Evolutionary conservation across 2,797 vertebrate species (phyloP), one percentile per base, ranked within the genome.

Genomic region (Tinamus major): DNA sequence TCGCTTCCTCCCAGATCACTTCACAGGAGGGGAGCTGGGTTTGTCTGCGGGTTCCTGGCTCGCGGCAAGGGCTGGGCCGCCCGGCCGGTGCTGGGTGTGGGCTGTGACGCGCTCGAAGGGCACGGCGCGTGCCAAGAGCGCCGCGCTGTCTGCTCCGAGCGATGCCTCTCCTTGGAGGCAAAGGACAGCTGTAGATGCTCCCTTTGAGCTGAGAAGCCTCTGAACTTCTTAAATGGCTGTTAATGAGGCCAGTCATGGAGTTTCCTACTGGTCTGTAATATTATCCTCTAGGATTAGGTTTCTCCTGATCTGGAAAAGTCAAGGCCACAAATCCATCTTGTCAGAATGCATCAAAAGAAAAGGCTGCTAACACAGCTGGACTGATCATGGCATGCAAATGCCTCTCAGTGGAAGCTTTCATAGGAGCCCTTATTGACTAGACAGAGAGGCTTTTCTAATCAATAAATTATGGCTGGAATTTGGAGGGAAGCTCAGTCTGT

Each of bases 301-400:
- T 84, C 85, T 88, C 75, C 89, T 82, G 85, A 95, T 93, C 89
- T 95, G 89, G 68, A 94, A 86, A 68, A 96, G 92, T 85, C 85
- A 90, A 88, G 95, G 88, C 94, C 94, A 79, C 94, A 91, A 96
- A 96, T 95, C 91, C 78, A 26, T 91, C 91, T 49, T 95, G 94
- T 95, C 92, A 93, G 76, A 92, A 94, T 75, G 76, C 86, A 90
- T 95, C 94, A 96, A 68, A 89, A 93, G 88, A 15, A 5, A 88
- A 81, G 80, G 75, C 88, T 74, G 61, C 75, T 90, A 77, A 88
- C 42, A 1, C 68, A 59, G 70, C 31, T 37, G 12, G 85, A 81
- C 1, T 0, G 85, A 79, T 86, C 42, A 3, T 13, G 64, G 89
- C 89, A 18, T 76, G 80, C 26, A 59, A 92, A 72, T 10, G 33